Percentiles rank a stretch among this genome's conserved stretches.
phyloP scores from a whole-genome alignment of 2,888 invertebrate genomes.

The Melieria crassipennis region DNA sequence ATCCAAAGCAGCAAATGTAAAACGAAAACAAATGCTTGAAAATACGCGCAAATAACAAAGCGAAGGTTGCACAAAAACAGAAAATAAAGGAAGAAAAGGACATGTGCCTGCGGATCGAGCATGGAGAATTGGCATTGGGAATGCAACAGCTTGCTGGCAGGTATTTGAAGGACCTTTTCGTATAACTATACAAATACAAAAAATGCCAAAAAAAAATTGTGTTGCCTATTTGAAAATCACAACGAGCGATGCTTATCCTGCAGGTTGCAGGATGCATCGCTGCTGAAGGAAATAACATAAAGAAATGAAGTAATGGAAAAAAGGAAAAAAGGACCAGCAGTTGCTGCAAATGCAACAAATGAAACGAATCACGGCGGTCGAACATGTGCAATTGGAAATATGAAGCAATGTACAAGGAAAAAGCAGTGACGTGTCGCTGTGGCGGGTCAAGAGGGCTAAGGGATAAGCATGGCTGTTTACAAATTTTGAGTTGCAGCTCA shows the following conservation, averaged over 20 bases:
- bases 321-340: conserved; percentile 1
- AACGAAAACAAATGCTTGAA: conserved; percentile 29
- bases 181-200: conserved; percentile 3
- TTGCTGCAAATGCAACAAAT: conserved; percentile 25
- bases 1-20: conserved; percentile 18
- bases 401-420: too few relatives aligned
- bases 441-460: too few relatives aligned
- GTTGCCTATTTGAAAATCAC: neutral
- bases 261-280: conserved; percentile 29
- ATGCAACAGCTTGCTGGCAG: conserved; percentile 6
- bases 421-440: too few relatives aligned
- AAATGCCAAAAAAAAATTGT: neutral
- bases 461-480: too few relatives aligned
- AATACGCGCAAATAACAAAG: neutral
- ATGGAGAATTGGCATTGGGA: conserved; percentile 9
- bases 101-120: conserved; percentile 18
- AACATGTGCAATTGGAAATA: too few relatives aligned
- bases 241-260: conserved; percentile 25
- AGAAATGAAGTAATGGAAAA: conserved; percentile 7
- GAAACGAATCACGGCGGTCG: conserved; percentile 20
- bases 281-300: neutral
- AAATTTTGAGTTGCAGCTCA: too few relatives aligned
- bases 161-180: neutral
- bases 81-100: conserved; percentile 19
- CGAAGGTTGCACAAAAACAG: neutral